Base-by-base conservation (phyloP, 2,113 vertebrate species). In the Ciconia boyciana region DNA sequence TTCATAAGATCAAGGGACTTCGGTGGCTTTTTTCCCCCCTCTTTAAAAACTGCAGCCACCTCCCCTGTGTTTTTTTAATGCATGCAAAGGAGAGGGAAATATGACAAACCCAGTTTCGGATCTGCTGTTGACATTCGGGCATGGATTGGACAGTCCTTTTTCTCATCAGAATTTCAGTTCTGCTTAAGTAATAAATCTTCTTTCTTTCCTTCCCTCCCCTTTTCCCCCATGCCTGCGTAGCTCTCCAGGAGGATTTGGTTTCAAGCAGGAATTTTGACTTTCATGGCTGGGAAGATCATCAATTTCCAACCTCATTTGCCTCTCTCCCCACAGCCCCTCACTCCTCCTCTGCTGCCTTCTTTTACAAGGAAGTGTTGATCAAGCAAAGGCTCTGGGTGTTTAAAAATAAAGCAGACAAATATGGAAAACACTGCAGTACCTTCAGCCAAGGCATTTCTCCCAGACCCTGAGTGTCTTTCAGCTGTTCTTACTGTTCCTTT, bases 361-460 rank as follows among this genome's bases (percentile, higher is more conserved):
- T 97, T 94, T 97, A 95, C 89, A 95, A 97, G 96, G 97, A 98
- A 98, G 87, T 97, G 97, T 97, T 98, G 97, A 98, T 98, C 97
- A 95, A 98, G 98, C 95, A 97, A 97, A 97, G 96, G 97, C 94
- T 90, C 79, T n/a, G 83, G 25, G 71, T 87, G 95, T 97, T 98
- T 98, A 99, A 98, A 99, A 99, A 98, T 98, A 99, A 98, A 97
- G 90, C 95, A 96, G 96, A 96, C 97, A 75, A 96, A 97, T 98
- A 98, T 93, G 94, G 98, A 96, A 96, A 98, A 94, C 75, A 79
- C 52, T 11, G 52, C 92, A 43, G 75, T 70, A 68, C 91, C 93
- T 97, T 97, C 81, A 93, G 93, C 91, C 96, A 94, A 92, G 79
- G 43, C 66, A 31, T 93, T 80, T 96, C 93, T 97, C 96, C 91